A percentile compares a stretch with the other conserved stretches of the same genome.
These are phyloP conservation scores for Pogonomyrmex barbatus DNA, from an alignment of 1,140 invertebrate genomes.

Conservation along the genomic window DNA sequence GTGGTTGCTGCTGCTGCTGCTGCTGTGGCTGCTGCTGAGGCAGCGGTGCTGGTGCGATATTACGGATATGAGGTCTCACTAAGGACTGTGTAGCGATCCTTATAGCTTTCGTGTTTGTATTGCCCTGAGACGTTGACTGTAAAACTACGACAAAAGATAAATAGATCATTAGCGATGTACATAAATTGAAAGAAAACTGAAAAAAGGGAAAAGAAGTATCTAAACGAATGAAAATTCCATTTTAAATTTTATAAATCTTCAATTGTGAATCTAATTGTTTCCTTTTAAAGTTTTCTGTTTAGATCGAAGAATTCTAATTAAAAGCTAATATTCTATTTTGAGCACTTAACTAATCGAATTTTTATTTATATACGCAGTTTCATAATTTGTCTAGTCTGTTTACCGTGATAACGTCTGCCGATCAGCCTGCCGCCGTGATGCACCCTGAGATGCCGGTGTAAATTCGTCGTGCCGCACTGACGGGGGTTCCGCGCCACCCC, in stretches of 20 bases:
- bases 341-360: no score
- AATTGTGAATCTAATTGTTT: background rate
- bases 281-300: no score
- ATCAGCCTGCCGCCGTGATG: constrained; percentile 85
- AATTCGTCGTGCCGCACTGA: constrained; percentile 85
- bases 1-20: constrained; percentile 72
- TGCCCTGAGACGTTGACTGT: constrained; percentile 71
- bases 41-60: constrained; percentile 76
- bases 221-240: background rate
- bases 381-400: constrained; percentile 25
- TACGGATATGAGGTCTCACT: constrained; percentile 80
- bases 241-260: background rate
- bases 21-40: constrained; percentile 69
- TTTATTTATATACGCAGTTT: no score
- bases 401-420: constrained; percentile 85
- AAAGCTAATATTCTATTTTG: background rate
- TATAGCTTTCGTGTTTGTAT: constrained; percentile 76
- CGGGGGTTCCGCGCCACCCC: constrained; percentile 84
- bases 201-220: background rate
- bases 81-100: constrained; percentile 80
- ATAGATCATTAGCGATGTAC: background rate
- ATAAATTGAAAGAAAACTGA: background rate
- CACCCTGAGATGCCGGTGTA: constrained; percentile 84
- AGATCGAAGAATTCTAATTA: background rate
- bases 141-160: constrained; percentile 73